Evolutionary conservation across 2,888 invertebrate species (phyloP).

Genomic region (Erebia aethiops): DNA sequence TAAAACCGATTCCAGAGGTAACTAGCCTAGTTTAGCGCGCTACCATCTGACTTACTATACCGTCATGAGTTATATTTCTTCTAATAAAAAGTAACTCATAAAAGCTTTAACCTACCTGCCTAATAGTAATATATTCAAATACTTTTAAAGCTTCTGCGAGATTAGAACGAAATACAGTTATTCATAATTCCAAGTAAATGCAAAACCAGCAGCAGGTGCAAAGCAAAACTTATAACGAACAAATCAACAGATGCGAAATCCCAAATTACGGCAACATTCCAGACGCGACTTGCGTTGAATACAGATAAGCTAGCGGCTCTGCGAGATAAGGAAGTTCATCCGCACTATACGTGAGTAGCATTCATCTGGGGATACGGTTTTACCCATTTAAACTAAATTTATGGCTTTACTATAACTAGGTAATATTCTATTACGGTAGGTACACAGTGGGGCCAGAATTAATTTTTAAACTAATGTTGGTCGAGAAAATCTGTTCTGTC

Average conservation of each 20-base stretch:
- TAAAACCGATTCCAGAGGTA: too few relatives aligned
- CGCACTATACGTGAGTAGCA: constrained; percentile 49
- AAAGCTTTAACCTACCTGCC: too few relatives aligned
- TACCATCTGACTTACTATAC: too few relatives aligned
- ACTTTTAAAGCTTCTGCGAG: neutral
- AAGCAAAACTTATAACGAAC: constrained; percentile 32
- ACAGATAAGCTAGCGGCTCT: constrained; percentile 51
- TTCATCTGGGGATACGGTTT: constrained; percentile 38
- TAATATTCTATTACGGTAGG: neutral
- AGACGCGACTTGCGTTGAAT: constrained; percentile 54
- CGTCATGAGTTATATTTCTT: too few relatives aligned
- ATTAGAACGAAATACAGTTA: constrained; percentile 37
- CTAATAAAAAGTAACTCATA: too few relatives aligned
- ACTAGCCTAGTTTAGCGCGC: too few relatives aligned
- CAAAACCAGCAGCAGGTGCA: constrained; percentile 13
- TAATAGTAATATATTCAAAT: neutral
- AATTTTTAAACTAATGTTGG: too few relatives aligned
- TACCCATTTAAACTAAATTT: constrained; percentile 34
- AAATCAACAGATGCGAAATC: constrained; percentile 53
- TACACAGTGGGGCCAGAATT: too few relatives aligned
- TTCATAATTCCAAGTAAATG: constrained; percentile 16
- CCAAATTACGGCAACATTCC: constrained; percentile 60
- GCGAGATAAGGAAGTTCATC: constrained; percentile 61
- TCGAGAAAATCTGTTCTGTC: too few relatives aligned
- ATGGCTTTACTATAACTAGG: constrained; percentile 19